phyloP scores from a whole-genome alignment of 2,797 vertebrate species.

The Acipenser ruthenus region DNA sequence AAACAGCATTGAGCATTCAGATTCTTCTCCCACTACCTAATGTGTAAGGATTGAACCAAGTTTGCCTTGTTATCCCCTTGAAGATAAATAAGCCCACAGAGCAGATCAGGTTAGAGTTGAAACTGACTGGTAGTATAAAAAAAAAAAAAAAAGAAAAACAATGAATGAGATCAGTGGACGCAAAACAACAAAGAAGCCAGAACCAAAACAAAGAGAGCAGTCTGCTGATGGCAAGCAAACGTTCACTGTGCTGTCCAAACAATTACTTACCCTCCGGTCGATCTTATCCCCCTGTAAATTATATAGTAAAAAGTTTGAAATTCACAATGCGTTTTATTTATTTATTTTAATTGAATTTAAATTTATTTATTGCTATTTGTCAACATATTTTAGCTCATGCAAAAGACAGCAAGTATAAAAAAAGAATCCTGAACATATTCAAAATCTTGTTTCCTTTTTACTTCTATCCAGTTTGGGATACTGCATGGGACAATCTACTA shows the following conservation, averaged over 20 bases:
- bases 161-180: conserved; percentile 44
- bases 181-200: conserved; percentile 48
- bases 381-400: no score
- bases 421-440: no score
- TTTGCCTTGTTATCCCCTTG: background rate
- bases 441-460: no score
- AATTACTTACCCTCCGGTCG: conserved; percentile 90
- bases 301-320: conserved; percentile 64
- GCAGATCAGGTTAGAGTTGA: conserved; percentile 29
- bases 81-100: conserved; percentile 18
- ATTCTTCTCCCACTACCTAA: no score
- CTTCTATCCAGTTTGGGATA: no score
- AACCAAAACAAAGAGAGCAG: conserved; percentile 55
- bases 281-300: conserved; percentile 99
- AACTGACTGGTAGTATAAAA: conserved; percentile 41
- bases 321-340: conserved; percentile 14
- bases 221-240: conserved; percentile 50
- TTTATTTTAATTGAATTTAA: no score
- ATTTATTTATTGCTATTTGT: no score
- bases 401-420: no score
- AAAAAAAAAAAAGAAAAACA: conserved; percentile 35
- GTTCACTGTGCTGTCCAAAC: conserved; percentile 39
- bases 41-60: background rate
- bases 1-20: no score
- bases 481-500: no score